Conservation (phyloP, 2,113 vertebrate genomes). For the Chunga burmeisteri region DNA sequence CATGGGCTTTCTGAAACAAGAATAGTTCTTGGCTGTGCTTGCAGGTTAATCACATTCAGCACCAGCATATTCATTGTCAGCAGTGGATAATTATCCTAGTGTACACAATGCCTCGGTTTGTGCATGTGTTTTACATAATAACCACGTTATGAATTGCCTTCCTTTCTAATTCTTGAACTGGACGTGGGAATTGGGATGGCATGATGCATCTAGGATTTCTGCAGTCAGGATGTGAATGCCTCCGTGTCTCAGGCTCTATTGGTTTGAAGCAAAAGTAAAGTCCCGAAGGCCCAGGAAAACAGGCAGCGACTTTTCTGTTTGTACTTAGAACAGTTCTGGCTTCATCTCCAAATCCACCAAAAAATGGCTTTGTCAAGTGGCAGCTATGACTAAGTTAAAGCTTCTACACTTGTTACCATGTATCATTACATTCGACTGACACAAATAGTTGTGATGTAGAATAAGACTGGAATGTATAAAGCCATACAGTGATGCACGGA, state of each 20-base stretch:
- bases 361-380: not conserved
- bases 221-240: not conserved
- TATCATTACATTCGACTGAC: not conserved
- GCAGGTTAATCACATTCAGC: constrained; percentile 36
- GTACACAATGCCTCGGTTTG: not conserved
- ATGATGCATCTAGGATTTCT: not conserved
- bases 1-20: not conserved
- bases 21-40: constrained; percentile 23
- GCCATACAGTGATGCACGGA: not conserved
- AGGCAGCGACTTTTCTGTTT: not conserved
- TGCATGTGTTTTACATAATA: constrained; percentile 14
- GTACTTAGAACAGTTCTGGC: not conserved
- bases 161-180: not conserved
- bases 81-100: not conserved
- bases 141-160: not conserved
- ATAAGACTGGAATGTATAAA: not conserved
- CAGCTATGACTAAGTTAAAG: not conserved
- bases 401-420: not conserved
- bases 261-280: not conserved
- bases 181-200: not conserved
- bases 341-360: not conserved
- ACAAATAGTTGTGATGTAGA: not conserved
- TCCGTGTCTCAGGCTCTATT: not conserved
- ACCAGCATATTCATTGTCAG: constrained; percentile 3
- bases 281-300: not conserved